Conservation (phyloP, 1,140 invertebrate genomes). For the Cepaea nemoralis region DNA sequence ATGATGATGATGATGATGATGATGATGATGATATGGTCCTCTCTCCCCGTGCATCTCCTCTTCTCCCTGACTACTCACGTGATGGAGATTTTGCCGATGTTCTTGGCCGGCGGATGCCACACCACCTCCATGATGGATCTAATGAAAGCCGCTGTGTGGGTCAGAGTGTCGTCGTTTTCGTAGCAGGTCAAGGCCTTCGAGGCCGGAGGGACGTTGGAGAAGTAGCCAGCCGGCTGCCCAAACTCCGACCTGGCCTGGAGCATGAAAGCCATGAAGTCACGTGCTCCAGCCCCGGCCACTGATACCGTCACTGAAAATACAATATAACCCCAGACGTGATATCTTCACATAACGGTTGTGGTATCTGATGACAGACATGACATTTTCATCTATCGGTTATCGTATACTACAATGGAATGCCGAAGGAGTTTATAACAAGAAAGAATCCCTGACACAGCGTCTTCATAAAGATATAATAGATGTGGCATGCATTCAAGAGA, state of each 20-base stretch:
- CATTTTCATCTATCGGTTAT: no score
- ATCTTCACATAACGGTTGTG: no score
- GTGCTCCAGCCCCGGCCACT: constrained; percentile 4
- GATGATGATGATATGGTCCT: background rate
- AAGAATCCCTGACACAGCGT: no score
- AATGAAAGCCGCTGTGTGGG: constrained; percentile 43
- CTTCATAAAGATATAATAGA: no score
- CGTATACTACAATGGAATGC: no score
- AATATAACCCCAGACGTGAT: no score
- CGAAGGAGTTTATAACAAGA: no score
- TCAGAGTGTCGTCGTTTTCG: constrained; percentile 37
- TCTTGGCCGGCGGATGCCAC: constrained; percentile 40
- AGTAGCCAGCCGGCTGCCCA: constrained; percentile 28
- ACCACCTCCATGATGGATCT: constrained; percentile 38
- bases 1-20: no score
- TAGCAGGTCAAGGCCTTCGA: constrained; percentile 42
- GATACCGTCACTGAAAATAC: constrained; percentile 41
- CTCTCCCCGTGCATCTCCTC: background rate
- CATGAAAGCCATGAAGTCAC: constrained; percentile 44
- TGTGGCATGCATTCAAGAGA: no score
- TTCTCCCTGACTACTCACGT: constrained; percentile 37
- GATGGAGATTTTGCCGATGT: constrained; percentile 40
- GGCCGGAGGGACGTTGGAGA: constrained; percentile 20
- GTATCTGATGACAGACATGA: no score
- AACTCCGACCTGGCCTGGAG: constrained; percentile 39